These are phyloP conservation scores for Corythaixoides concolor DNA, from an alignment of 2,113 vertebrate genomes.

Conservation along the genomic window DNA sequence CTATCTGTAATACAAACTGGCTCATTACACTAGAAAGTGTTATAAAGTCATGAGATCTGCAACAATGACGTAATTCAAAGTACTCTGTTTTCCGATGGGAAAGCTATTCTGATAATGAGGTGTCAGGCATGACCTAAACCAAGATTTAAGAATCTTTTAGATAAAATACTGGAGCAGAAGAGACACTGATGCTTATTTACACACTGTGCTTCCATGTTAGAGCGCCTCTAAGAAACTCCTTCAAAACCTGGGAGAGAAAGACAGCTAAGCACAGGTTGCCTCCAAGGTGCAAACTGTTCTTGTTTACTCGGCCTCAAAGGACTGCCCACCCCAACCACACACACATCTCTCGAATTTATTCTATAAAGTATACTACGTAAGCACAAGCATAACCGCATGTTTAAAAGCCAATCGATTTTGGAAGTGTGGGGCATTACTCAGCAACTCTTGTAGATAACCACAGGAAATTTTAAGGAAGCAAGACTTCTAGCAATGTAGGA, in stretches of 20 bases:
- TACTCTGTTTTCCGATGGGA: not conserved
- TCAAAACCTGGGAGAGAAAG: not conserved
- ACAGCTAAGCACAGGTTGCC: not conserved
- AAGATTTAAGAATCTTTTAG: not conserved
- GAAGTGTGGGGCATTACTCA: not conserved
- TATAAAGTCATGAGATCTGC: not conserved
- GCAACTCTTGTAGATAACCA: not conserved
- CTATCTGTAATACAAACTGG: not conserved
- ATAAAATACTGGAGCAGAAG: not conserved
- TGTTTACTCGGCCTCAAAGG: not conserved
- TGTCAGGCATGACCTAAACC: not conserved
- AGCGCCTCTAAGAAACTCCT: not conserved
- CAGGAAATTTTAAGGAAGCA: not conserved
- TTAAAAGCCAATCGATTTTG: not conserved
- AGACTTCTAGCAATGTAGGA: fast-evolving
- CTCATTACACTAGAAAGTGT: not conserved
- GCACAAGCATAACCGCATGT: not conserved
- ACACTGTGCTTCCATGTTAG: not conserved
- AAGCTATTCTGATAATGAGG: not conserved
- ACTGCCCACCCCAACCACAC: not conserved
- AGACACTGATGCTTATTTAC: not conserved
- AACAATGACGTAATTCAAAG: not conserved
- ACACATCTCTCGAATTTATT: not conserved
- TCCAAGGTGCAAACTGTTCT: not conserved
- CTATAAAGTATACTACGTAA: not conserved